These are phyloP conservation scores for Parauchenoglanis punctatus DNA, from an alignment of 2,797 vertebrate species.

Conservation along the genomic window DNA sequence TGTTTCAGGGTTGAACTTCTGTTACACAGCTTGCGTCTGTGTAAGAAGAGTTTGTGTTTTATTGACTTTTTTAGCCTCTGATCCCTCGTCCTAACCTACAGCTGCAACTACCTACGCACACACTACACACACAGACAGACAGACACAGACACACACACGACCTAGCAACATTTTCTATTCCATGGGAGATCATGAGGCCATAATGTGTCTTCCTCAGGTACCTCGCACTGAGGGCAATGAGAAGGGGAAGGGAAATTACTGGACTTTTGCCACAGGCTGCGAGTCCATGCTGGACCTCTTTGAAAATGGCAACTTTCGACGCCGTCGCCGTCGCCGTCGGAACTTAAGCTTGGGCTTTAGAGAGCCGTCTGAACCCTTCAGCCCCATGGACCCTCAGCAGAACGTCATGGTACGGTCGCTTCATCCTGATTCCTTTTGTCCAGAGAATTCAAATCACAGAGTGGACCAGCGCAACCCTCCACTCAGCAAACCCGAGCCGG, in stretches of 20 bases:
- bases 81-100: background rate
- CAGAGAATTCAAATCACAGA: constrained; percentile 67
- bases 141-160: background rate
- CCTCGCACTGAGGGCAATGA: constrained; percentile 92
- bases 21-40: background rate
- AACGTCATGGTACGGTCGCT: constrained; percentile 55
- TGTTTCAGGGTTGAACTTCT: background rate
- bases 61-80: background rate
- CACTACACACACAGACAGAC: background rate
- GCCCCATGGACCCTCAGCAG: constrained; percentile 68
- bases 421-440: constrained; percentile 75
- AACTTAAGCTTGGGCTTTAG: constrained; percentile 84
- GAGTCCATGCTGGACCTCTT: constrained; percentile 97
- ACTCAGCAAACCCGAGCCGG: constrained; percentile 81
- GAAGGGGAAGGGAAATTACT: constrained; percentile 96
- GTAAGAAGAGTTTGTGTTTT: constrained; percentile 3
- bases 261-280: constrained; percentile 94
- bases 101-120: background rate
- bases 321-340: constrained; percentile 84
- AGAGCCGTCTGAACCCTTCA: constrained; percentile 75
- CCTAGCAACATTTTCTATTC: background rate
- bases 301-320: constrained; percentile 93
- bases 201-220: constrained; percentile 77
- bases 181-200: constrained; percentile 4
- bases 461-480: constrained; percentile 64